Evolutionary conservation across 2,797 vertebrate species (phyloP), one percentile per base, ranked within the genome.

Genomic region (Falco berigora): DNA sequence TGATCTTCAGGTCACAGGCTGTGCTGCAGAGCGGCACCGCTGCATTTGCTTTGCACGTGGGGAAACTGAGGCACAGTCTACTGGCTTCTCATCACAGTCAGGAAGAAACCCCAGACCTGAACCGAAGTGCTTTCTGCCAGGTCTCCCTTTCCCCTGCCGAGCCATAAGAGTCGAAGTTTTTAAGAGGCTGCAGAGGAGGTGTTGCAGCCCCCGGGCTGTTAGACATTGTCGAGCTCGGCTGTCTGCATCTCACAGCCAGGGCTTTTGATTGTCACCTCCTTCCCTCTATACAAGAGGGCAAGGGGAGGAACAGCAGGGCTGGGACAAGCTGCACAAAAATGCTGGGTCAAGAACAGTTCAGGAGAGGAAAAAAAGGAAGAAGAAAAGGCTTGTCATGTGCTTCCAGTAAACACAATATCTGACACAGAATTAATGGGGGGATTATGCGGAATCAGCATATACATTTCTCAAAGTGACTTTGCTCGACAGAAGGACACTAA

Each of bases 181-280:
- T 21, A 47, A 12, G 83, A 36, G 71, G 52, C 42, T 36, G 2
- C 22, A 21, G 64, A 49, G 67, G 44, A 68, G 68, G 17, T 22
- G 0, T 19, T 20, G 30, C 56, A 56, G 15, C 36, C 64, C 16
- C 42, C 16, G n/a, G 53, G 38, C 27, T 44, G 44, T 21, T 34
- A 1, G 20, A 2, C 1, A 1, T 4, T 6, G 28, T 20, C 0
- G 2, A 27, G 49, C 13, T 46, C 4, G 1, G 34, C 32, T 23
- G 46, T 34, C 22, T 11, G 7, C 15, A 5, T 21, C 28, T 20
- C 49, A 1, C 36, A 30, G 32, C 25, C 63, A 12, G 14, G 6
- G 55, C 46, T 71, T 30, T 17, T 2, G 27, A 8, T 8, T 25
- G 42, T 44, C n/a, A 23, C 44, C 69, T 59, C 52, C 44, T 8